Evolutionary conservation across 2,113 vertebrate species (phyloP).

Genomic region (Cyprinodon brontotheroides): DNA sequence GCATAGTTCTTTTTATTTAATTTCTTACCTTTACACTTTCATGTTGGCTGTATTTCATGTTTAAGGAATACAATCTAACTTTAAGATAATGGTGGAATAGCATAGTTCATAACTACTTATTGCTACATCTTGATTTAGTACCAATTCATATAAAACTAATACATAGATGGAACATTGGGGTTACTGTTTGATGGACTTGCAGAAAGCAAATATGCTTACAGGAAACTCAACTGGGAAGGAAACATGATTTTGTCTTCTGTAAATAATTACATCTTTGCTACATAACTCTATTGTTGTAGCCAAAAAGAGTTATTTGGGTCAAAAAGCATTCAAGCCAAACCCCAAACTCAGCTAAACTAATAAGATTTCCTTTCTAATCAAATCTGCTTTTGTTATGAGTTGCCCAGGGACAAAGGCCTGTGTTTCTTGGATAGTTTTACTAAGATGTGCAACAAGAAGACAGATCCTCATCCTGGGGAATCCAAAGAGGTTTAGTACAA

Average conservation of each 20-base stretch:
- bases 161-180: neutral
- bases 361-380: conserved; percentile 8
- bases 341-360: conserved; percentile 15
- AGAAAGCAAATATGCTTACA: conserved; percentile 22
- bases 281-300: conserved; percentile 21
- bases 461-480: neutral
- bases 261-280: conserved; percentile 44
- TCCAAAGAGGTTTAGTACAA: neutral
- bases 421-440: neutral
- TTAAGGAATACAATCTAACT: neutral
- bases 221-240: conserved; percentile 22
- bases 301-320: conserved; percentile 22
- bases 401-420: neutral
- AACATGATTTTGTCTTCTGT: conserved; percentile 34
- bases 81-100: neutral
- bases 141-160: neutral
- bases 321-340: conserved; percentile 30
- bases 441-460: neutral
- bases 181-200: conserved; percentile 12
- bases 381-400: conserved; percentile 9
- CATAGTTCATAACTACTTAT: neutral
- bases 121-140: too few relatives aligned
- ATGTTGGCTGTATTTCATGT: neutral
- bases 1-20: conserved; percentile 30
- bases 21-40: conserved; percentile 31